Evolutionary conservation across 2,888 invertebrate genomes (phyloP), one percentile per base, ranked within the genome.

Genomic region (Bugula neritina): DNA sequence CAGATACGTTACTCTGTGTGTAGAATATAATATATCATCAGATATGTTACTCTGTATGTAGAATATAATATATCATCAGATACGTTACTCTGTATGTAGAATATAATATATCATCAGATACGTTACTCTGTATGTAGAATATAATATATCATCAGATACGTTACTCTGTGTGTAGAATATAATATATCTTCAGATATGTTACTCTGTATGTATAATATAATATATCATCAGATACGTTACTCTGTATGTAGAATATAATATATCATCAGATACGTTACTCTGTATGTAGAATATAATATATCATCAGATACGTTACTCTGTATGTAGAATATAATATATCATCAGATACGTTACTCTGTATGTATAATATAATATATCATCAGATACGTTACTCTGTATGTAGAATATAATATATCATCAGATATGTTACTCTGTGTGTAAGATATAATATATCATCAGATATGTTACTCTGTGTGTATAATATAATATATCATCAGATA

Each of bases 1-100:
- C 63, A 31, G 63, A 27, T 31, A 63, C 31, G 31, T 27, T 31
- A 27, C n/a, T 63, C 10, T 63, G 63, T 63, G 31, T 13, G 63
- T 63, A 29, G 21, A 3, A 31, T 31, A 31, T 55, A 17, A 55
- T n/a, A n/a, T n/a, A n/a, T n/a, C n/a, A n/a, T n/a, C 63, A 31
- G 63, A 27, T 31, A 63, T 63, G 31, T 27, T 31, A 27, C n/a
- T 63, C 10, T 63, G 63, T 63, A 63, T 13, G 63, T 63, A 29
- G 21, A 3, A 31, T 31, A 31, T 55, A 17, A 55, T n/a, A n/a
- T n/a, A n/a, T n/a, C n/a, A n/a, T n/a, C 63, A 31, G 63, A 27
- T 31, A 63, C 31, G 31, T 27, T 31, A 27, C n/a, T 63, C 10
- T 63, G 63, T 63, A 63, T 13, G 63, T 63, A 29, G 21, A 3